phyloP scores from a whole-genome alignment of 92 coral and sea anemone species.

The Paramuricea clavata region DNA sequence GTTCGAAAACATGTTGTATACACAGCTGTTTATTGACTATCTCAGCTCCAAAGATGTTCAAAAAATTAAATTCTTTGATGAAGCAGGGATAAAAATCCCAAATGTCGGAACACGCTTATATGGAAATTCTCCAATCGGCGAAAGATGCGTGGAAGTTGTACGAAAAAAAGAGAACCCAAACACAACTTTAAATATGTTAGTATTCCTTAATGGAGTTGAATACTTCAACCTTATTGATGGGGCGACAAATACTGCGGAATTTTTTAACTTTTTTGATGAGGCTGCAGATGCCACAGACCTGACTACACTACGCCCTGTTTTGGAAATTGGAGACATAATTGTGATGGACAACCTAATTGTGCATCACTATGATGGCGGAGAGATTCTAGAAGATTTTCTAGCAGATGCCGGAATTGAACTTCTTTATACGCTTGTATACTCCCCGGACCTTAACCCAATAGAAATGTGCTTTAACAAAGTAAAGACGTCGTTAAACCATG shows the following conservation, averaged over 20 bases:
- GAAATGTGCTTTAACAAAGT: constrained; percentile 61
- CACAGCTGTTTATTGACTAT: no score
- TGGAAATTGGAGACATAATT: no score
- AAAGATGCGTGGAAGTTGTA: constrained; percentile 61
- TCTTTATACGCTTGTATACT: no score
- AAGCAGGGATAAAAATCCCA: constrained; percentile 53
- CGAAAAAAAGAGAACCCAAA: no score
- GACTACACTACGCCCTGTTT: neutral
- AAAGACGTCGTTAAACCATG: constrained; percentile 46
- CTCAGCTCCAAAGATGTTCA: no score
- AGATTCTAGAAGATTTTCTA: neutral
- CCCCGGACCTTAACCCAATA: constrained; percentile 65
- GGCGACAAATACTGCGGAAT: constrained; percentile 45
- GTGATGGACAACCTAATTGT: no score
- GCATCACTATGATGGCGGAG: no score
- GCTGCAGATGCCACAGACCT: neutral
- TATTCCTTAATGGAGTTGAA: constrained; percentile 46
- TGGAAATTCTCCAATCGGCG: constrained; percentile 53
- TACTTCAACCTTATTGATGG: constrained; percentile 53
- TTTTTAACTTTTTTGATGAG: constrained; percentile 34
- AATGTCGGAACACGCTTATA: constrained; percentile 53
- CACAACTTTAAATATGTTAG: no score
- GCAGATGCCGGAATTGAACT: constrained; percentile 22
- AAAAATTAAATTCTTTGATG: constrained; percentile 39
- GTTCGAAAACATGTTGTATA: no score